Evolutionary conservation across 2,888 invertebrate genomes (phyloP).

Genomic region (Synanthedon tipuliformis): DNA sequence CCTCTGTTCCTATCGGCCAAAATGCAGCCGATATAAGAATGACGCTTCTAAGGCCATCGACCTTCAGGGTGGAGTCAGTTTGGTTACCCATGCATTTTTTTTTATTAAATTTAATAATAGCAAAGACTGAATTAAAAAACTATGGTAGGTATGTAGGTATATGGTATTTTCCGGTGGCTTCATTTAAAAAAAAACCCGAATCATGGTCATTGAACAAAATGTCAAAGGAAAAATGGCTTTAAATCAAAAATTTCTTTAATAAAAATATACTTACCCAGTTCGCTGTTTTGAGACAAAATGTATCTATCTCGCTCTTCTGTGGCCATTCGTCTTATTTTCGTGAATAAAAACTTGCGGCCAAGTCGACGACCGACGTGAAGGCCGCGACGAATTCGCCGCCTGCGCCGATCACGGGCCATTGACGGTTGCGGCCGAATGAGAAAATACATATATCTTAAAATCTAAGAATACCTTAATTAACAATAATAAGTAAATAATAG

Average conservation of each 20-base stretch:
- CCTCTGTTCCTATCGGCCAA: slow-evolving; percentile 53
- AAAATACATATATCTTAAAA: not conserved
- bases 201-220: too few relatives aligned
- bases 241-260: too few relatives aligned
- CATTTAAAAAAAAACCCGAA: too few relatives aligned
- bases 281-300: not conserved
- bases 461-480: too few relatives aligned
- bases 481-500: too few relatives aligned
- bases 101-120: not conserved
- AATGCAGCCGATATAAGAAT: slow-evolving; percentile 68
- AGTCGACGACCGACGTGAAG: slow-evolving; percentile 58
- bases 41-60: slow-evolving; percentile 60
- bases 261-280: too few relatives aligned
- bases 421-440: not conserved
- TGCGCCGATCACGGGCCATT: not conserved
- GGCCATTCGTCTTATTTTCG: slow-evolving; percentile 28
- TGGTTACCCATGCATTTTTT: slow-evolving; percentile 7
- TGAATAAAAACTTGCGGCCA: slow-evolving; percentile 31
- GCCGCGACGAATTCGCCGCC: slow-evolving; percentile 51
- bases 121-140: not conserved
- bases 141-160: too few relatives aligned
- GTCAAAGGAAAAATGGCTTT: too few relatives aligned
- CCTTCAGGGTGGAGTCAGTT: slow-evolving; percentile 37
- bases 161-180: too few relatives aligned
- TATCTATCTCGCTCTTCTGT: not conserved